phyloP scores from a whole-genome alignment of 2,888 invertebrate species.

The Agrotis clavis region DNA sequence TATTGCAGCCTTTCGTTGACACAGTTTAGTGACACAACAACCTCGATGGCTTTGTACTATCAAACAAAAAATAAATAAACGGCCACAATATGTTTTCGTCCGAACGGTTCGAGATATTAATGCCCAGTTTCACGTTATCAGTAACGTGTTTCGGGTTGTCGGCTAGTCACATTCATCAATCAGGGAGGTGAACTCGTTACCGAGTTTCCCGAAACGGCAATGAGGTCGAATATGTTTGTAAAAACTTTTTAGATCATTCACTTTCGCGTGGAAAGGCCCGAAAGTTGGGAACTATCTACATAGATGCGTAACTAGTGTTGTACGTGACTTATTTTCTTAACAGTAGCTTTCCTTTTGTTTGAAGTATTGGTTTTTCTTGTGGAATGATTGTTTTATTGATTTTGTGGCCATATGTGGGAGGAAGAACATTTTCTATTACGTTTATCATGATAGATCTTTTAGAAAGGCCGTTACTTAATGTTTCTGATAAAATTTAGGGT shows the following conservation, averaged over 20 bases:
- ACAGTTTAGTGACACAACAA: constrained; percentile 54
- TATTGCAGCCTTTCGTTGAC: constrained; percentile 41
- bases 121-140: constrained; percentile 79
- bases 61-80: constrained; percentile 69
- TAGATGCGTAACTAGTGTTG: constrained; percentile 68
- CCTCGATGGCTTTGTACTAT: constrained; percentile 48
- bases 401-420: constrained; percentile 4
- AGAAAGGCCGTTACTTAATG: not conserved
- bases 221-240: constrained; percentile 83
- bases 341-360: constrained; percentile 48
- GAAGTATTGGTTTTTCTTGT: constrained; percentile 40
- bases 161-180: constrained; percentile 84
- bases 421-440: not conserved
- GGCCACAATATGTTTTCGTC: constrained; percentile 73
- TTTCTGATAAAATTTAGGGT: not conserved
- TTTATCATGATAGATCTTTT: not conserved
- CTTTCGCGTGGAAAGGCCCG: constrained; percentile 81
- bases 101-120: constrained; percentile 76
- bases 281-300: constrained; percentile 66
- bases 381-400: constrained; percentile 37
- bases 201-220: constrained; percentile 83
- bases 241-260: constrained; percentile 89
- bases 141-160: constrained; percentile 77
- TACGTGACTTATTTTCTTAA: constrained; percentile 71
- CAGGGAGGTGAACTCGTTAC: constrained; percentile 88